phyloP scores from a whole-genome alignment of 1,140 invertebrate genomes.

The Listronotus oregonensis region DNA sequence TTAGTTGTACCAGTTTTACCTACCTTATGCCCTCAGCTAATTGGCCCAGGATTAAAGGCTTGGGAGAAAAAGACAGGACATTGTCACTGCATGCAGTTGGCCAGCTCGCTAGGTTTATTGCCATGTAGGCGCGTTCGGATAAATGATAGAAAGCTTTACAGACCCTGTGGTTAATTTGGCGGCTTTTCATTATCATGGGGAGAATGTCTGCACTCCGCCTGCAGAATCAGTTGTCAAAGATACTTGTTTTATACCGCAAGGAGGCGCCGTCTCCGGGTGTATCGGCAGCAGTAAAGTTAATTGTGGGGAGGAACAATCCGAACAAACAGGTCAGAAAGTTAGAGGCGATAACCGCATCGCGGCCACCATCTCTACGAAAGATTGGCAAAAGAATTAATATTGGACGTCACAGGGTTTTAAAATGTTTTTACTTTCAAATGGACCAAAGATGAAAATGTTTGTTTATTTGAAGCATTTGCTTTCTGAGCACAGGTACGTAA shows the following conservation, averaged over 20 bases:
- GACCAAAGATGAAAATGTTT: too few relatives aligned
- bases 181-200: constrained; percentile 27
- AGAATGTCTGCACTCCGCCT: constrained; percentile 18
- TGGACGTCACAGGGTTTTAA: neutral
- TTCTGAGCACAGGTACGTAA: too few relatives aligned
- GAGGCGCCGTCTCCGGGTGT: constrained; percentile 42
- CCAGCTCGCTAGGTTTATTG: neutral
- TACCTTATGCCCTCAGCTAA: too few relatives aligned
- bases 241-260: constrained; percentile 44
- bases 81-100: too few relatives aligned
- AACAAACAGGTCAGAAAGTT: constrained; percentile 26
- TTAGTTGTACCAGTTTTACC: too few relatives aligned
- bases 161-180: neutral
- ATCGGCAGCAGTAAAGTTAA: constrained; percentile 45
- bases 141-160: neutral
- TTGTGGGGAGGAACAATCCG: constrained; percentile 40
- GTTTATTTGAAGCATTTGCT: too few relatives aligned
- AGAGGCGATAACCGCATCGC: constrained; percentile 36
- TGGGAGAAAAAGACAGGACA: too few relatives aligned
- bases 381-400: constrained; percentile 41
- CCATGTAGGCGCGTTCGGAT: neutral
- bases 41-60: too few relatives aligned
- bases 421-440: too few relatives aligned
- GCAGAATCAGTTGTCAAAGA: constrained; percentile 45
- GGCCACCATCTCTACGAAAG: constrained; percentile 41